Base-by-base conservation (phyloP, 2,888 invertebrate genomes). In the Melangyna quadrimaculata region DNA sequence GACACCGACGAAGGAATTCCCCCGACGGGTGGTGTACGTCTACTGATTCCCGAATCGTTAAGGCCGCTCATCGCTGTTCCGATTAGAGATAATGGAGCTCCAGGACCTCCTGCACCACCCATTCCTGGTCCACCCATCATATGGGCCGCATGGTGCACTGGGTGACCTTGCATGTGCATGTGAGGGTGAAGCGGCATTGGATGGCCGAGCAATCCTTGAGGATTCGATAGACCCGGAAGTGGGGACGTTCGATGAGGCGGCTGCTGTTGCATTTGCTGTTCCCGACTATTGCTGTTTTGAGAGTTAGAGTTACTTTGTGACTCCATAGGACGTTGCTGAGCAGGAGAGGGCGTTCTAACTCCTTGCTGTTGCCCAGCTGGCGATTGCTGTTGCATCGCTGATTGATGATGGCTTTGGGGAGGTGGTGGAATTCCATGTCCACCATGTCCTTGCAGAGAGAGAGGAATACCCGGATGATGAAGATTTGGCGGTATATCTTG, bases 141-240 rank as follows among this genome's bases (percentile, higher is more conserved):
- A 87, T 91, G 92, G n/a, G 90, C 90, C 2, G 91, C 89, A 88
- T 92, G 92, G 74, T 91, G 91, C 8, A 89, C 91, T 77, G 90
- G 91, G 88, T 90, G 91, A 24, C 90, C 90, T 17, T 90, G 91
- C 40, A 89, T 92, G 74, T 90, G 88, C 81, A 91, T 61, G 78
- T 91, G 91, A 57, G 92, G 91, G 88, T 92, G 92, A 67, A 92
- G 89, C 35, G 92, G 90, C 89, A 92, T 89, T 14, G 92, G 92
- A 74, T 92, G 92, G 0, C 92, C 92, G 27, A 92, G 89, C 5
- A 92, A 89, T 1, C 91, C 90, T 2, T 90, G 89, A 48, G 90
- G 89, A 78, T 88, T 90, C 10, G 90, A 88, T 32, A 92, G 78
- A 6, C 92, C 91, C 2, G 92, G 90, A 74, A 92, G 86, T 17